Percentiles rank a stretch among this genome's conserved stretches.
phyloP scores from a whole-genome alignment of 2,797 vertebrate genomes.

The Darevskia mixta region DNA sequence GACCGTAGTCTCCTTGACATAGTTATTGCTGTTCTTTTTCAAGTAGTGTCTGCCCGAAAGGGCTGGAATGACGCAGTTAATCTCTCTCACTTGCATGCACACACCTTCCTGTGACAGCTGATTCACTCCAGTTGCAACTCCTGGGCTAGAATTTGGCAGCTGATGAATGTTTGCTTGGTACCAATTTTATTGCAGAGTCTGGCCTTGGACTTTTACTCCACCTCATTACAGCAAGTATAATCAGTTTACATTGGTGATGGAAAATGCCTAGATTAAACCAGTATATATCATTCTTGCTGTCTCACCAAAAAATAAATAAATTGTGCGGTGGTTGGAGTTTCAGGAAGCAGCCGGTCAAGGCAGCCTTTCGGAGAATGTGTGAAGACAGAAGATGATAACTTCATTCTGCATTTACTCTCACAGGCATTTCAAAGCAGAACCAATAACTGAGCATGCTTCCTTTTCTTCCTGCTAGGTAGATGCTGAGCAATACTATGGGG shows the following conservation, averaged over 20 bases:
- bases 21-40: constrained; percentile 11
- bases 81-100: background rate
- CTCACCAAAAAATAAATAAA: background rate
- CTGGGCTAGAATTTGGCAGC: background rate
- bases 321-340: background rate
- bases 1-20: background rate
- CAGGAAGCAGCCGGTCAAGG: background rate
- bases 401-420: background rate
- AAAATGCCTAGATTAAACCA: background rate
- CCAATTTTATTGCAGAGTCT: background rate
- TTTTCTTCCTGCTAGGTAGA: constrained; percentile 86
- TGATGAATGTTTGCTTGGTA: background rate
- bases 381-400: background rate
- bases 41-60: constrained; percentile 3
- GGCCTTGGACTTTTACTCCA: background rate
- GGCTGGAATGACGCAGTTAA: background rate
- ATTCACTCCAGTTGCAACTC: background rate
- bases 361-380: background rate
- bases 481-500: constrained; percentile 96
- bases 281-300: background rate
- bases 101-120: background rate
- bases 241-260: background rate
- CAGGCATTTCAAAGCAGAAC: background rate
- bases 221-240: background rate
- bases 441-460: background rate